Evolutionary conservation across 1,140 invertebrate genomes (phyloP).

Genomic region (Caenorhabditis latens): DNA sequence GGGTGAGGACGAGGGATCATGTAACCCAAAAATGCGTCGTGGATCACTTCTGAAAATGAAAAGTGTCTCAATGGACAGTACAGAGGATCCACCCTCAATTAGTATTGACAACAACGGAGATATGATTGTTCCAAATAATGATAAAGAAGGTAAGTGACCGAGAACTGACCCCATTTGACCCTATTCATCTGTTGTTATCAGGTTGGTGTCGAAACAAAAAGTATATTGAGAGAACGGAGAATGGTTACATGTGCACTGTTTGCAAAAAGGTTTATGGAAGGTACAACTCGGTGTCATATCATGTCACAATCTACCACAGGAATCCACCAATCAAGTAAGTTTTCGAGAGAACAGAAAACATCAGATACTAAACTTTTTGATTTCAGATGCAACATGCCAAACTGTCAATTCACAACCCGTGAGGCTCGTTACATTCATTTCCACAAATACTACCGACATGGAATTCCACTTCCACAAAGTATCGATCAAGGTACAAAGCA

Average conservation of each 20-base stretch:
- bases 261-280: conserved; percentile 77
- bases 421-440: conserved; percentile 76
- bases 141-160: conserved; percentile 48
- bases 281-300: conserved; percentile 77
- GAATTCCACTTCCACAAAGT: conserved; percentile 72
- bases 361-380: too few species aligned
- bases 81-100: conserved; percentile 26
- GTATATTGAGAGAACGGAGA: conserved; percentile 75
- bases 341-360: not conserved
- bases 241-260: conserved; percentile 74
- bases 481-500: conserved; percentile 73
- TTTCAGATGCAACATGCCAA: conserved; percentile 71
- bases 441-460: conserved; percentile 77
- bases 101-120: conserved; percentile 45
- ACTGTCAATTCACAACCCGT: conserved; percentile 75
- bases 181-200: conserved; percentile 48
- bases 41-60: conserved; percentile 28
- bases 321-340: conserved; percentile 75
- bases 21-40: conserved; percentile 43
- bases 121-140: conserved; percentile 50
- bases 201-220: conserved; percentile 78
- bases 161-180: not conserved
- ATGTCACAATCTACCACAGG: conserved; percentile 78
- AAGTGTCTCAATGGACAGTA: conserved; percentile 36
- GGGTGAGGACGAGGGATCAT: conserved; percentile 28